These are phyloP conservation scores for Babyrousa celebensis DNA, from an alignment of 2,797 vertebrate species.

Conservation along the genomic window DNA sequence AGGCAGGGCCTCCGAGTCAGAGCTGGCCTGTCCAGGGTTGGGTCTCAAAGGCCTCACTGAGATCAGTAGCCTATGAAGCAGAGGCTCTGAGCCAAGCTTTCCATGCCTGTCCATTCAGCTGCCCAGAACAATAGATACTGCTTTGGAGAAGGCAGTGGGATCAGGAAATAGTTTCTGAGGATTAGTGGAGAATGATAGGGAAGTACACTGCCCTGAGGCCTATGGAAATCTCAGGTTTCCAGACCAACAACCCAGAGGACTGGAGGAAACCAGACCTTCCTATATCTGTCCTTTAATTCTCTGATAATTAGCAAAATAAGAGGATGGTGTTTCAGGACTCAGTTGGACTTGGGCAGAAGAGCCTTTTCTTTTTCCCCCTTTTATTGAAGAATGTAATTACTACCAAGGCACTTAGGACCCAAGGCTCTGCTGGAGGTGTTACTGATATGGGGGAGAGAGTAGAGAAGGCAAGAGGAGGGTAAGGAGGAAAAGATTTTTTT, in stretches of 20 bases:
- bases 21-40: not conserved
- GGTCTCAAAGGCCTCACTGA: not conserved
- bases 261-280: not conserved
- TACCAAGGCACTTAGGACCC: not conserved
- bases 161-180: slow-evolving; percentile 13
- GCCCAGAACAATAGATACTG: slow-evolving; percentile 15
- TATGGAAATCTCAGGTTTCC: not conserved
- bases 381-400: not conserved
- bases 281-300: not conserved
- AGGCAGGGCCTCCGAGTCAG: not conserved
- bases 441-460: not conserved
- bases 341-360: not conserved
- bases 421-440: not conserved
- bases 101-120: not conserved
- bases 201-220: not conserved
- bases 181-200: not conserved
- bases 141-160: slow-evolving; percentile 23
- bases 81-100: not conserved
- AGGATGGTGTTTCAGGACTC: not conserved
- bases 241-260: not conserved
- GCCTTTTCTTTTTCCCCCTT: not conserved
- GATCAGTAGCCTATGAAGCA: not conserved
- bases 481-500: not conserved
- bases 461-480: too few relatives aligned
- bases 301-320: not conserved